Base-by-base conservation (phyloP, 2,797 vertebrate species). In the Podargus strigoides region DNA sequence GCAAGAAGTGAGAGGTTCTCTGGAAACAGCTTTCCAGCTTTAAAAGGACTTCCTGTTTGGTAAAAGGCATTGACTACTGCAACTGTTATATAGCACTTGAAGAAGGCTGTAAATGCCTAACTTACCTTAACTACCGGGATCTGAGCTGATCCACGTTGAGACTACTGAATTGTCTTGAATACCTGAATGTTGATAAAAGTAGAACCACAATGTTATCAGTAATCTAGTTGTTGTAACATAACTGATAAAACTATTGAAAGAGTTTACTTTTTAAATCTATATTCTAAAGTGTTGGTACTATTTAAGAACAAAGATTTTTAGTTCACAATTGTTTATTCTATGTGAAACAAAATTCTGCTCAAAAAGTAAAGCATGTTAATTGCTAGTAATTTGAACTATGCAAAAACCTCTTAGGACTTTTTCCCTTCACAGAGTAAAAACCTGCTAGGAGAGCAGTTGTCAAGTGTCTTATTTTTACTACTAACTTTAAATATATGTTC, bases 91-190 rank as follows among this genome's bases (percentile, higher is more conserved):
- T 4, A 97, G 97, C 96, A 97, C 97, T 96, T 97, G 97, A 95
- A 96, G 78, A 92, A 94, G 87, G 88, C 39, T 42, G 3, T 27
- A 83, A 87, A 64, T 76, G 85, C 80, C 69, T 60, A 10, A 69
- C 24, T 64, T 90, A 75, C 55, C 52, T 90, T 69, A 88, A 46
- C 32, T 86, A 23, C 27, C 7, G 15, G 91, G 95, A 90, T 96
- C 96, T 82, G 59, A 34, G 82, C 49, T 13, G 77, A 92, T 96
- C 93, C 94, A 37, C 5, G 3, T 32, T 93, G 68, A 97, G 94
- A 98, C 98, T 98, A 98, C 98, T 98, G 98, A 98, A 77, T 74
- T 7, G 24, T 72, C 69, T 60, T 84, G 70, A 94, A 93, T 73
- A 72, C 72, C 94, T 81, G 79, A 84, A 89, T 73, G 85, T 88